A percentile compares a stretch with the other conserved stretches of the same genome.
phyloP scores from a whole-genome alignment of 2,888 invertebrate species.

The Ptychoptera contaminata region DNA sequence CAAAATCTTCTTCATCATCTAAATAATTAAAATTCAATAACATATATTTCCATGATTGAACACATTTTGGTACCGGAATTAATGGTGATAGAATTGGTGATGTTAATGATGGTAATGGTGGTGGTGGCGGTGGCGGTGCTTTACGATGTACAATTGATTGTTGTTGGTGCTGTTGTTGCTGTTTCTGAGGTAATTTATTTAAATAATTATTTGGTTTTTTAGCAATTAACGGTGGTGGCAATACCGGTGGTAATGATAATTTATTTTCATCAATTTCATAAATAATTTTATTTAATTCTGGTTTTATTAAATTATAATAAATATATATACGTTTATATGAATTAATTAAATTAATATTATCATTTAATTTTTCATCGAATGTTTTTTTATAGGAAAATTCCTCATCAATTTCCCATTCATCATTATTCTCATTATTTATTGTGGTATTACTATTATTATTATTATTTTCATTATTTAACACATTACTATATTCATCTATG shows the following conservation, averaged over 20 bases:
- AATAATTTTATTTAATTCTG: constrained; percentile 24
- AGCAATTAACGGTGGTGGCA: too few relatives aligned
- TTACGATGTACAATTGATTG: too few relatives aligned
- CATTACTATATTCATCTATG: constrained; percentile 1
- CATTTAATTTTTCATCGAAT: constrained; percentile 4
- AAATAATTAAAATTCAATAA: constrained; percentile 23
- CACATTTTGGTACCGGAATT: background rate
- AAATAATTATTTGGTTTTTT: too few relatives aligned
- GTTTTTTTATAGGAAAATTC: constrained; percentile 25
- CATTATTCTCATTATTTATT: constrained; percentile 10
- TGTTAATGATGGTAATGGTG: background rate
- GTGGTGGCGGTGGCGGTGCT: background rate
- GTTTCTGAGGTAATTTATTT: too few relatives aligned
- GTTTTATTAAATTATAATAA: constrained; percentile 22
- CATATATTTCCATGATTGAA: constrained; percentile 27
- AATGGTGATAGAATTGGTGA: background rate
- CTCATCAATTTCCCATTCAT: constrained; percentile 29
- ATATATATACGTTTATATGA: constrained; percentile 22
- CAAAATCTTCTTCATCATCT: constrained; percentile 33
- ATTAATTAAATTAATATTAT: constrained; percentile 11
- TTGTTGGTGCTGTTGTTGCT: too few relatives aligned
- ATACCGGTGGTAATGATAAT: background rate
- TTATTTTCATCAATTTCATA: constrained; percentile 21
- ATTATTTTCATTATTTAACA: background rate
- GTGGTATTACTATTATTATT: background rate